Percentiles rank a stretch among this genome's conserved stretches.
Evolutionary conservation across 2,888 invertebrate species (phyloP).

Genomic region (Amblyjoppa proteus): DNA sequence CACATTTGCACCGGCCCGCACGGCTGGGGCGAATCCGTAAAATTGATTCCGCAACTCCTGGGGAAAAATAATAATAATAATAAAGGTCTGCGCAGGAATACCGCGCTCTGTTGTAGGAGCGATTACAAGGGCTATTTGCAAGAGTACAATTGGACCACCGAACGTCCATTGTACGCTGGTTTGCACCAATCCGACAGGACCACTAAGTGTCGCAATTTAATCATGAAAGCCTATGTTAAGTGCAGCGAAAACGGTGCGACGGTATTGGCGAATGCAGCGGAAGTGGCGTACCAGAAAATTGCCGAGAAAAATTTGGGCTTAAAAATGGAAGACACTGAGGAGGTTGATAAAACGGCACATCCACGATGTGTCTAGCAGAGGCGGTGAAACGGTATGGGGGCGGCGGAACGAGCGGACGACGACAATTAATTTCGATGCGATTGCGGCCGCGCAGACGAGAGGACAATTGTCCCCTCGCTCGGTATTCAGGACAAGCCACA

Average conservation of each 20-base stretch:
- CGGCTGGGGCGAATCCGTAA: too few species aligned
- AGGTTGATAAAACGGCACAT: too few species aligned
- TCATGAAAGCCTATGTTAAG: too few species aligned
- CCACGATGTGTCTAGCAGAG: too few species aligned
- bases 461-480: too few species aligned
- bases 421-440: too few species aligned
- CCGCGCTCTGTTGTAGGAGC: slow-evolving; percentile 16
- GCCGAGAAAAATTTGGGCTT: background rate
- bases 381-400: too few species aligned
- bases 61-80: slow-evolving; percentile 9
- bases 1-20: too few species aligned
- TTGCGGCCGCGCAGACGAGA: too few species aligned
- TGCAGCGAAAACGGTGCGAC: background rate
- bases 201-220: background rate
- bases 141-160: background rate
- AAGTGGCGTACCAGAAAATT: background rate
- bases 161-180: background rate
- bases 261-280: background rate
- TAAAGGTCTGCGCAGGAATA: background rate
- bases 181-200: background rate
- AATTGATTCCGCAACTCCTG: too few species aligned
- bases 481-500: too few species aligned
- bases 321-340: background rate
- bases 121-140: slow-evolving; percentile 1
- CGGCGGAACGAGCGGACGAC: too few species aligned